Percentiles rank a stretch among this genome's conserved stretches.
These are phyloP conservation scores for Parauchenoglanis ngamensis DNA, from an alignment of 2,797 vertebrate genomes.

Conservation along the genomic window DNA sequence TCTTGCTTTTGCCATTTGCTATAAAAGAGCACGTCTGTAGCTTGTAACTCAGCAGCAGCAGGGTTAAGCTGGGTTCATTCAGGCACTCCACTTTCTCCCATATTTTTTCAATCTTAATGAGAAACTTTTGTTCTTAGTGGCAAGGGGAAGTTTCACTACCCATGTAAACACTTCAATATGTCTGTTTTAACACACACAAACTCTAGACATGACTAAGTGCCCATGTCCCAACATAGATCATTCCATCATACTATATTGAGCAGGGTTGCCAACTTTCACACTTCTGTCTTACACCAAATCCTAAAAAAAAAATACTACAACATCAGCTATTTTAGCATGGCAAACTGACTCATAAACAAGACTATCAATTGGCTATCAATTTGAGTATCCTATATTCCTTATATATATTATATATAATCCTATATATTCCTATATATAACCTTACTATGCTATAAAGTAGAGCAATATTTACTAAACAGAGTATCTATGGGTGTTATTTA, in stretches of 20 bases:
- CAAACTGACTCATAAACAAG: background rate
- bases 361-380: background rate
- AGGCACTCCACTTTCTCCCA: too few species aligned
- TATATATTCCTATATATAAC: too few species aligned
- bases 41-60: slow-evolving; percentile 2
- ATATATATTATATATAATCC: too few species aligned
- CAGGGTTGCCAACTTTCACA: slow-evolving; percentile 6
- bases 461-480: background rate
- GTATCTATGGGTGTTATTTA: background rate
- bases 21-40: slow-evolving; percentile 3
- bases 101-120: background rate
- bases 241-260: background rate
- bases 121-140: background rate
- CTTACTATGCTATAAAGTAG: too few species aligned
- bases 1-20: slow-evolving; percentile 17
- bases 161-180: background rate
- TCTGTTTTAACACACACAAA: background rate
- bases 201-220: background rate
- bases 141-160: background rate
- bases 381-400: too few species aligned
- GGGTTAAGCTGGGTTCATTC: background rate
- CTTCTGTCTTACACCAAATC: background rate
- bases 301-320: background rate
- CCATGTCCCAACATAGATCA: background rate
- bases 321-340: background rate